Percentiles rank a stretch among this genome's conserved stretches.
Conservation (phyloP, 2,113 vertebrate species). For the Edolisoma coerulescens region DNA sequence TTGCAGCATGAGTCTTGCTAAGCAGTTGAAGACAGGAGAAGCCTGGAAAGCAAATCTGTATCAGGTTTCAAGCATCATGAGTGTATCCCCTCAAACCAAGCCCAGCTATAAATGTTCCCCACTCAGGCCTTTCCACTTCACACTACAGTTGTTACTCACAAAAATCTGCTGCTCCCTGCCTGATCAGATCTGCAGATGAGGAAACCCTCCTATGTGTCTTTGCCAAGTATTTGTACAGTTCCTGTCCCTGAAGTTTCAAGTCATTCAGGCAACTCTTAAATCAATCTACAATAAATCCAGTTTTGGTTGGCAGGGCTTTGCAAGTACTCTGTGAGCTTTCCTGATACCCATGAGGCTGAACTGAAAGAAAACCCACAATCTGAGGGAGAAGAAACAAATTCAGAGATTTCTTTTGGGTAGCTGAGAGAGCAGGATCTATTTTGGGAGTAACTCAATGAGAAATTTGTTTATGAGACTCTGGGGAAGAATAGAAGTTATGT, state of each 20-base stretch:
- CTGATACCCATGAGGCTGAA: neutral
- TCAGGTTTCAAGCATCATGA: neutral
- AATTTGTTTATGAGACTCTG: slow-evolving; percentile 16
- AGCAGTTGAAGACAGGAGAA: neutral
- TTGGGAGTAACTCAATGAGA: slow-evolving; percentile 36
- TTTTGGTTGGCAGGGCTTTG: slow-evolving; percentile 8
- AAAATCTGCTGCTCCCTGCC: neutral
- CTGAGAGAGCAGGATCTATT: slow-evolving; percentile 6
- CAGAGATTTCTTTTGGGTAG: neutral
- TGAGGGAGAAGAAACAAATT: neutral
- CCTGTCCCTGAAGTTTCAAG: neutral
- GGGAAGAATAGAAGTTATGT: slow-evolving; percentile 4
- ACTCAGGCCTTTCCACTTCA: neutral
- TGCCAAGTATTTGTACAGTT: neutral
- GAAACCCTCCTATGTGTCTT: neutral
- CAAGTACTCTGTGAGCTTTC: neutral
- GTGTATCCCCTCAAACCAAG: neutral
- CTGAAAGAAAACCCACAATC: slow-evolving; percentile 2
- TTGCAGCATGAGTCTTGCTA: neutral
- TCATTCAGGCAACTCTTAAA: slow-evolving; percentile 13
- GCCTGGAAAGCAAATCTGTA: neutral
- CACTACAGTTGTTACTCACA: neutral
- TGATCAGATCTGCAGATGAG: neutral
- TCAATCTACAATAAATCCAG: neutral
- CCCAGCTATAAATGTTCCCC: neutral